Evolutionary conservation across 2,888 invertebrate genomes (phyloP).

Genomic region (Ophonus ardosiacus): DNA sequence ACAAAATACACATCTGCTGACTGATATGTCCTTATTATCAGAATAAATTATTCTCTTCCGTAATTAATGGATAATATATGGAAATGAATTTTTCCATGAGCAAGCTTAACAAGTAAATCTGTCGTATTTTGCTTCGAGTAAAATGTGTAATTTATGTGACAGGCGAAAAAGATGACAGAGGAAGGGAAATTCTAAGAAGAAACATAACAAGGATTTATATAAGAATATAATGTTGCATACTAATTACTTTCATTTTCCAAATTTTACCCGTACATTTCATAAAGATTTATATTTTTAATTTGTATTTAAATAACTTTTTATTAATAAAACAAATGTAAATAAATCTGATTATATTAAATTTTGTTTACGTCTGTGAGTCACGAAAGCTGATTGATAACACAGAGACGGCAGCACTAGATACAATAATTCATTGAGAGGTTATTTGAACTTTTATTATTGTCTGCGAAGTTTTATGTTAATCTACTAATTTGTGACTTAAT

Average conservation of each 20-base stretch:
- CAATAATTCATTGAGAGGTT: no score
- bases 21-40: conserved; percentile 10
- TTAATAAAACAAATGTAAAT: no score
- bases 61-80: conserved; percentile 14
- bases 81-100: background rate
- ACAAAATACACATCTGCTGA: conserved; percentile 40
- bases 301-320: no score
- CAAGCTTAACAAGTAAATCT: conserved; percentile 7
- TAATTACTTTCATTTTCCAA: background rate
- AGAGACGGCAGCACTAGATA: no score
- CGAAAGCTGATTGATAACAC: no score
- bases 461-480: no score
- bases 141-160: conserved; percentile 12
- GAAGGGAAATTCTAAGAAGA: background rate
- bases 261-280: no score
- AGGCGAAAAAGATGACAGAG: background rate
- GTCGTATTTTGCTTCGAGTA: conserved; percentile 3
- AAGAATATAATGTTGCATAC: background rate
- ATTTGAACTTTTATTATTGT: no score
- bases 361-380: no score
- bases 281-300: no score
- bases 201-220: background rate
- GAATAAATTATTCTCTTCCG: conserved; percentile 19
- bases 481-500: no score
- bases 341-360: no score